Base-by-base conservation (phyloP, 30 jellyfish, hydroid and myxozoan species). In the Aurelia aurita region DNA sequence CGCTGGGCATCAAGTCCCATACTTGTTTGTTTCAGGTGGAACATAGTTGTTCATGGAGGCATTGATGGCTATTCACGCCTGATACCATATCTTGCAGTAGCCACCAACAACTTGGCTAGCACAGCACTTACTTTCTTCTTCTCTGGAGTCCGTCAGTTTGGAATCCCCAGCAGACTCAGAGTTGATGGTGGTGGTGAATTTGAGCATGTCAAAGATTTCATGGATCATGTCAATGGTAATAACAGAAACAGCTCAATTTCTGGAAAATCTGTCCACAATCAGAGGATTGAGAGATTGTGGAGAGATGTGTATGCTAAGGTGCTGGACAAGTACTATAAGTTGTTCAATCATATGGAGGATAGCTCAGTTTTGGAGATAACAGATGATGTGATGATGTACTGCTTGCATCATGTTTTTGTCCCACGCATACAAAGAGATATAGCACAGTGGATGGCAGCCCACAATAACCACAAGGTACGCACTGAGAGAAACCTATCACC, bases 271-370 rank as follows among this genome's bases (percentile, higher is more conserved):
- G 72, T 64, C 18, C 90, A 65, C 82, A 79, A 79, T 53, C 82
- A 60, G 43, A 85, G 90, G 58, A 76, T 65, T 1, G 90, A 79
- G 62, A 34, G 84, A 23, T 74, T 79, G 20, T 79, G 90, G 90
- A 32, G 90, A 34, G 90, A 79, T 58, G 90, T 79, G 34, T 61
- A 28, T 44, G 84, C 83, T 15, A 64, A 64, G 34, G 85, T 79
- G 4, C 15, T 79, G 21, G 84, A 62, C 70, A 60, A 60, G 39
- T 79, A 79, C 58, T 64, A 79, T 29, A 26, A 60, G 34, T 31
- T 65, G 58, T 46, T 79, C 34, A 25, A 62, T 45, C 77, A 57
- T 29, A 72, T 77, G 88, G 88, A 77, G 63, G 79, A 60, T 35
- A 26, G 58, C 61, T 19, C 31, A 34, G 34, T 77, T 3, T 32